Percentiles rank a stretch among this genome's conserved stretches.
phyloP scores from a whole-genome alignment of 2,113 vertebrate genomes.

The Colinus virginianus region DNA sequence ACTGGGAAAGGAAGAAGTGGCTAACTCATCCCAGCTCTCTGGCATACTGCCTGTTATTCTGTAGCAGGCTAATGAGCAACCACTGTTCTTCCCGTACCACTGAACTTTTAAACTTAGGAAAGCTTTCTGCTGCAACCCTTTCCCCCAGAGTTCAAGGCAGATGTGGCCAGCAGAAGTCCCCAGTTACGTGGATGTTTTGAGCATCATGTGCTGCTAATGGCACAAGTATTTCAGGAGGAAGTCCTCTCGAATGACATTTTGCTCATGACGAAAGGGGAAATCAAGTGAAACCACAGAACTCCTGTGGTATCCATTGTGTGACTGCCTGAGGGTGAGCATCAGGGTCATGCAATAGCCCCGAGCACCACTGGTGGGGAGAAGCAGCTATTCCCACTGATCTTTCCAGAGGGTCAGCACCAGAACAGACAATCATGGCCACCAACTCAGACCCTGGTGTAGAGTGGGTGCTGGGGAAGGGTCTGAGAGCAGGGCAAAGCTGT shows the following conservation, averaged over 20 bases:
- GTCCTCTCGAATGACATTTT: not conserved
- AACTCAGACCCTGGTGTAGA: not conserved
- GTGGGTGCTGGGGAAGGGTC: not conserved
- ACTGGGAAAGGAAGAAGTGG: not conserved
- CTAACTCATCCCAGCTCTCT: not conserved
- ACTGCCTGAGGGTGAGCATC: not conserved
- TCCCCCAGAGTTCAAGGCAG: not conserved
- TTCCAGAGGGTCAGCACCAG: fast-evolving
- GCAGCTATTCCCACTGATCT: not conserved
- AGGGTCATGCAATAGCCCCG: fast-evolving
- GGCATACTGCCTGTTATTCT: not conserved
- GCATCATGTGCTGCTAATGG: not conserved
- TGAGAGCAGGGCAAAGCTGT: not conserved
- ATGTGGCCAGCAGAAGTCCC: not conserved
- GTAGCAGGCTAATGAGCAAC: not conserved
- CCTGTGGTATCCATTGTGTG: not conserved
- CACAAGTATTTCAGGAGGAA: not conserved
- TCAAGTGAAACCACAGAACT: not conserved
- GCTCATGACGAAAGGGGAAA: not conserved
- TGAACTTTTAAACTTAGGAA: not conserved
- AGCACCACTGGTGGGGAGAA: not conserved
- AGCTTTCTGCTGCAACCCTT: not conserved
- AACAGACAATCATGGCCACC: not conserved
- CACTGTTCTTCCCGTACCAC: not conserved
- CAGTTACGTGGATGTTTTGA: not conserved